Conservation (phyloP, 2,113 vertebrate species). For the Barbus barbus region DNA sequence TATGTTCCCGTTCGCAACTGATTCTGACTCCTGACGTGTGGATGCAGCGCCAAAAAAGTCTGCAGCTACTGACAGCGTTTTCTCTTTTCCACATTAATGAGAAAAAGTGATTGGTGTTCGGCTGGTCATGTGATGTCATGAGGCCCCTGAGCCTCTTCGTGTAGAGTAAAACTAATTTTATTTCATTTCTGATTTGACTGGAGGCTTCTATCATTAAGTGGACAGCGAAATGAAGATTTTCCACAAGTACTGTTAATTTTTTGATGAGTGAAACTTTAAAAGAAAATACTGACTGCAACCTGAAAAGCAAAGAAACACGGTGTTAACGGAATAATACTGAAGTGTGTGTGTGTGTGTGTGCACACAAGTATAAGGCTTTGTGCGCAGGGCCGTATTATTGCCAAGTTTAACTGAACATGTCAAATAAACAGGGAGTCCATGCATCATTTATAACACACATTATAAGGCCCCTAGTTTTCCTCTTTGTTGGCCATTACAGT, state of each 20-base stretch:
- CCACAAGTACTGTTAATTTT: not conserved
- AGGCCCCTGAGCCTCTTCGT: not conserved
- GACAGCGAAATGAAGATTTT: not conserved
- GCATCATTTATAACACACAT: conserved; percentile 74
- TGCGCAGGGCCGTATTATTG: conserved; percentile 81
- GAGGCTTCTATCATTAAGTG: not conserved
- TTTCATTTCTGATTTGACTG: not conserved
- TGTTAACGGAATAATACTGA: conserved; percentile 60
- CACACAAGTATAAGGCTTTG: conserved; percentile 77
- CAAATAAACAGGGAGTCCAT: conserved; percentile 79
- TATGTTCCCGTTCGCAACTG: not conserved
- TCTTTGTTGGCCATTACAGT: conserved; percentile 61
- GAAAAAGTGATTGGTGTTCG: not conserved
- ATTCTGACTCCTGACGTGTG: not conserved
- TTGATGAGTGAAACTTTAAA: not conserved
- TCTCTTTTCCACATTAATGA: not conserved
- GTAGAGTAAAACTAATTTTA: not conserved
- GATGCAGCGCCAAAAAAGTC: not conserved
- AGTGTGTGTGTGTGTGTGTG: conserved; percentile 26
- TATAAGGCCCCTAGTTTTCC: conserved; percentile 67
- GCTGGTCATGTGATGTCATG: not conserved
- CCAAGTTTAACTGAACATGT: conserved; percentile 80
- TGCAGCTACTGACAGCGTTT: not conserved
- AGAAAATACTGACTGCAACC: not conserved
- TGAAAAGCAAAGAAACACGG: conserved; percentile 50